Evolutionary conservation across 2,888 invertebrate species (phyloP).

Genomic region (Oxystoma pomonae): DNA sequence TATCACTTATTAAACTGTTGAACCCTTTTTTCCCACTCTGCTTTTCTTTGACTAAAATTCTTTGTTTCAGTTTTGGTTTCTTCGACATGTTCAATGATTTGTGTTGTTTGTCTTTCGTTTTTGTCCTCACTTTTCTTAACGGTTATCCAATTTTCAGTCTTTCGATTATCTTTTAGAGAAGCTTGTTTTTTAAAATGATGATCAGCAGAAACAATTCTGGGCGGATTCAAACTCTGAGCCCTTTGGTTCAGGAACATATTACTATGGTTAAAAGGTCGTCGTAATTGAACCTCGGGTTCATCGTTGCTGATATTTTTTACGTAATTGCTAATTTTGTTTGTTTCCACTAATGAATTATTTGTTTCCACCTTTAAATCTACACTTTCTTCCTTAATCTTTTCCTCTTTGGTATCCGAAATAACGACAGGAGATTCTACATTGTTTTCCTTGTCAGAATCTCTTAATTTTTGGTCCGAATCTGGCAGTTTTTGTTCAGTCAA

Average conservation of each 20-base stretch:
- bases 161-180: slow-evolving; percentile 37
- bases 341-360: slow-evolving; percentile 33
- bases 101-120: slow-evolving; percentile 30
- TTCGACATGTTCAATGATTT: slow-evolving; percentile 36
- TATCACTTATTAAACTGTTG: slow-evolving; percentile 62
- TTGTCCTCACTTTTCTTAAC: slow-evolving; percentile 35
- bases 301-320: slow-evolving; percentile 22
- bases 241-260: slow-evolving; percentile 37
- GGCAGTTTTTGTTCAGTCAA: slow-evolving; percentile 47
- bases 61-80: slow-evolving; percentile 44
- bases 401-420: slow-evolving; percentile 18
- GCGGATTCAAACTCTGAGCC: slow-evolving; percentile 37
- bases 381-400: slow-evolving; percentile 18
- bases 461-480: slow-evolving; percentile 39
- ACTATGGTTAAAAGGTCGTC: slow-evolving; percentile 37
- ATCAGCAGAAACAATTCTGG: slow-evolving; percentile 33
- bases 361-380: slow-evolving; percentile 15
- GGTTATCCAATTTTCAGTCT: slow-evolving; percentile 42
- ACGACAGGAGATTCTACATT: slow-evolving; percentile 8
- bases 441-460: slow-evolving; percentile 29
- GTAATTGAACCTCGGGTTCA: slow-evolving; percentile 37
- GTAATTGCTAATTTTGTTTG: slow-evolving; percentile 17
- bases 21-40: slow-evolving; percentile 74
- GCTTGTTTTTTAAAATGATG: slow-evolving; percentile 40
- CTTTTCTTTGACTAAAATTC: slow-evolving; percentile 69